These are phyloP conservation scores for Megalopta genalis DNA, from an alignment of 1,140 invertebrate species.

Conservation along the genomic window DNA sequence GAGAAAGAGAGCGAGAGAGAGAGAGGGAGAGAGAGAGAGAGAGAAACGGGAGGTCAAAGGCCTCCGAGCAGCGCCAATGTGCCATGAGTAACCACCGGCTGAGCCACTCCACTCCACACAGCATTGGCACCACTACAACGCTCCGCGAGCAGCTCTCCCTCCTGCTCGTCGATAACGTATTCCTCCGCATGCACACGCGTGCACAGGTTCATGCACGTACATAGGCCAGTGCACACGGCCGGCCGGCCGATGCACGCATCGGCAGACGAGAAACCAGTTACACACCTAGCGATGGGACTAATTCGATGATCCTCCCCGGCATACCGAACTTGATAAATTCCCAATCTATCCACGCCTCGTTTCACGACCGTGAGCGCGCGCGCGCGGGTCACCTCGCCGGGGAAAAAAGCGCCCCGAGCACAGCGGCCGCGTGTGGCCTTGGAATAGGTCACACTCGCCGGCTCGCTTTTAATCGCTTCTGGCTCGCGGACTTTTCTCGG, in stretches of 20 bases:
- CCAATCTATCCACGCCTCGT: neutral
- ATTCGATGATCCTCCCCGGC: slow-evolving; percentile 5
- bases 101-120: slow-evolving; percentile 61
- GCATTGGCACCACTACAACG: slow-evolving; percentile 47
- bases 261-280: slow-evolving; percentile 34
- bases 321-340: neutral
- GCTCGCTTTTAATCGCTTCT: neutral
- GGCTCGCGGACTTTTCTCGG: no score
- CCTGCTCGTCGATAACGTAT: slow-evolving; percentile 70
- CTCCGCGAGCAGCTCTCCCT: slow-evolving; percentile 41
- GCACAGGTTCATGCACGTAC: no score
- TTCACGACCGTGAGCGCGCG: neutral
- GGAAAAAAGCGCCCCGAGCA: neutral
- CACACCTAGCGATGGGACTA: neutral
- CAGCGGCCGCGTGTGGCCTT: neutral
- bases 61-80: slow-evolving; percentile 74
- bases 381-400: neutral
- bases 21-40: slow-evolving; percentile 56
- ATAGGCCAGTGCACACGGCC: no score
- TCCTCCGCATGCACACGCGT: slow-evolving; percentile 60
- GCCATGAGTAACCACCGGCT: slow-evolving; percentile 74
- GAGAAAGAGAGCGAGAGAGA: slow-evolving; percentile 45
- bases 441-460: neutral
- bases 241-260: slow-evolving; percentile 14
- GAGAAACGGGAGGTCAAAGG: slow-evolving; percentile 76